These are phyloP conservation scores for Ceraclea dissimilis DNA, from an alignment of 2,888 invertebrate genomes.

Conservation along the genomic window DNA sequence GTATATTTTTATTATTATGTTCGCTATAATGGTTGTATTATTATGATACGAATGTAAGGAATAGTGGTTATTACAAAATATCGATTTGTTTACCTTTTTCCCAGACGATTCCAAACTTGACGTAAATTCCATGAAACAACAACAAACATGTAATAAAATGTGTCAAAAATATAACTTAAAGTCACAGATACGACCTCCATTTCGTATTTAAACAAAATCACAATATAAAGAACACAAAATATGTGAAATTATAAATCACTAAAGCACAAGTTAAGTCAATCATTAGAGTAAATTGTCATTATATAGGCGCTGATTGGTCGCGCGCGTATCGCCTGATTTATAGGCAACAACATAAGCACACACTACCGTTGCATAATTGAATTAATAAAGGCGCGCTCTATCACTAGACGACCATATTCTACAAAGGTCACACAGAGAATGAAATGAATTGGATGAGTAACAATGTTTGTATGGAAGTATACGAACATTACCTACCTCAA, in stretches of 20 bases:
- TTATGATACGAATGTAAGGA: too few relatives aligned
- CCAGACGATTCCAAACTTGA: conserved; percentile 9
- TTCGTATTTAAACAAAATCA: not conserved
- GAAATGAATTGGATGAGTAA: conserved; percentile 1
- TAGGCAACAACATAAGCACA: too few relatives aligned
- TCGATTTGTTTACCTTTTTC: conserved; percentile 3
- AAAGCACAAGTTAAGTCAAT: too few relatives aligned
- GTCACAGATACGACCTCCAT: not conserved
- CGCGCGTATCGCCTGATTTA: too few relatives aligned
- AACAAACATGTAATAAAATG: conserved; percentile 9
- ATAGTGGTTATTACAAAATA: too few relatives aligned
- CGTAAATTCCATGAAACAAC: conserved; percentile 12
- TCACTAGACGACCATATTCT: not conserved
- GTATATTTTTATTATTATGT: too few relatives aligned
- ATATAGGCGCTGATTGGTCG: too few relatives aligned
- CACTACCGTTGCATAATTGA: too few relatives aligned
- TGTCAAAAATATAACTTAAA: not conserved
- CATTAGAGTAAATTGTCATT: too few relatives aligned
- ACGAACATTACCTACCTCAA: too few relatives aligned
- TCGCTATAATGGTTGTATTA: too few relatives aligned
- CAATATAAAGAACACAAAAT: not conserved
- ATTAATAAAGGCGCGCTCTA: not conserved
- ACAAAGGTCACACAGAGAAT: not conserved
- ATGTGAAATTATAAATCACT: not conserved
- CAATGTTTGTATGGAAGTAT: too few relatives aligned